Evolutionary conservation across 2,797 vertebrate species (phyloP).

Genomic region (Chaetophractus vellerosus): DNA sequence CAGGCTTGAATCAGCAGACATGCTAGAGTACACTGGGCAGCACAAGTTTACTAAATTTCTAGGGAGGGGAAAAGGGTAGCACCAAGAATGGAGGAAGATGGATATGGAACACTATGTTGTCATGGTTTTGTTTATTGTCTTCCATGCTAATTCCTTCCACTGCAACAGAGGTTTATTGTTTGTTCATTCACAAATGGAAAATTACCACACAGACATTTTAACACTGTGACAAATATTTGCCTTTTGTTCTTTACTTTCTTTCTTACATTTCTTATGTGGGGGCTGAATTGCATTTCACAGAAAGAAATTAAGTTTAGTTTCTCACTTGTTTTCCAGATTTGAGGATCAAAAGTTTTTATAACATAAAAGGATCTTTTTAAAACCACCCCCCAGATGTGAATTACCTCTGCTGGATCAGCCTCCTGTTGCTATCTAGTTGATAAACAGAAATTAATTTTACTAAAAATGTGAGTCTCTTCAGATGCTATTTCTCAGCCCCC

Average conservation of each 20-base stretch:
- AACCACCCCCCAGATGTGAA: not conserved
- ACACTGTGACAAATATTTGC: not conserved
- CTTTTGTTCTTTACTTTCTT: not conserved
- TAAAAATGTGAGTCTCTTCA: not conserved
- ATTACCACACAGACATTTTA: not conserved
- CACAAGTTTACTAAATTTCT: not conserved
- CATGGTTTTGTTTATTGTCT: not conserved
- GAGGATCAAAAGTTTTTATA: not conserved
- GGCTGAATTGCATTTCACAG: not conserved
- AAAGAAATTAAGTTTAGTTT: slow-evolving; percentile 13
- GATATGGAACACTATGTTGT: not conserved
- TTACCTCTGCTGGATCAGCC: not conserved
- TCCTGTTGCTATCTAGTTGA: not conserved
- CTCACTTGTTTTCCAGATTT: slow-evolving; percentile 27
- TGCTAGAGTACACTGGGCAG: too few species aligned
- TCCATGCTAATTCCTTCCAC: not conserved
- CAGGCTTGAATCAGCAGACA: not conserved
- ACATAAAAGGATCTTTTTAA: not conserved
- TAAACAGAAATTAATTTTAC: slow-evolving; percentile 18
- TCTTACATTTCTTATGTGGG: not conserved
- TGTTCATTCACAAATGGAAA: slow-evolving; percentile 12
- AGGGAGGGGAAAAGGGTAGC: not conserved
- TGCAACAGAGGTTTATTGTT: not conserved
- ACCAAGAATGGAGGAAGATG: not conserved
- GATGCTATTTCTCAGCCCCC: not conserved